phyloP scores from a whole-genome alignment of 2,797 vertebrate species.

The Cheirogaleus major region DNA sequence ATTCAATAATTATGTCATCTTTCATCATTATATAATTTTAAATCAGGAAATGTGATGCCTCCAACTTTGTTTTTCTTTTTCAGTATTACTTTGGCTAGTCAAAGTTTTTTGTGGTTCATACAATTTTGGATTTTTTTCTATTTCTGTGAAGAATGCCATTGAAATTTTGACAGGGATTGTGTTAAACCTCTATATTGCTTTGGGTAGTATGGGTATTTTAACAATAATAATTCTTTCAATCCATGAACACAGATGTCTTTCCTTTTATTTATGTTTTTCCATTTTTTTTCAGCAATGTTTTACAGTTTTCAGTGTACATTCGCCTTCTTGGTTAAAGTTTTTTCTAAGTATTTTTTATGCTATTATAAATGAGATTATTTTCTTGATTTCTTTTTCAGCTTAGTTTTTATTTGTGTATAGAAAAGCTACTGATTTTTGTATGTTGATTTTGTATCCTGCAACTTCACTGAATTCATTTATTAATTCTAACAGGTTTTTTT shows the following conservation, averaged over 20 bases:
- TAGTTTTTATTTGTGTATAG: background rate
- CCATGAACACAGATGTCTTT: background rate
- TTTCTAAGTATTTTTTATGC: background rate
- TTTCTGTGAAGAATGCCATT: background rate
- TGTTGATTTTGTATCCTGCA: background rate
- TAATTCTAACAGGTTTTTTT: background rate
- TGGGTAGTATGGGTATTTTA: background rate
- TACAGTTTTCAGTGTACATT: background rate
- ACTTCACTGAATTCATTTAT: background rate
- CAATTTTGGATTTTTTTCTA: background rate
- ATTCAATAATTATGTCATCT: conserved; percentile 26
- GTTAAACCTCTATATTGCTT: background rate
- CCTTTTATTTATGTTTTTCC: background rate
- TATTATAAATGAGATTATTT: background rate
- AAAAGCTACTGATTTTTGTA: background rate
- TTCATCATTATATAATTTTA: background rate
- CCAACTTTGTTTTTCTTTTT: background rate
- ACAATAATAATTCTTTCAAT: background rate
- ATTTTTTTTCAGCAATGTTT: background rate
- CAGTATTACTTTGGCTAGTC: background rate
- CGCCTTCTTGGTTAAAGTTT: background rate
- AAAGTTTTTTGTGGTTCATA: background rate
- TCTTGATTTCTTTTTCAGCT: background rate
- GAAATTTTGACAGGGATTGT: background rate
- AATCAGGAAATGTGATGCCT: background rate